A percentile compares a stretch with the other conserved stretches of the same genome.
phyloP scores from a whole-genome alignment of 2,113 vertebrate species.

The Passer montanus region DNA sequence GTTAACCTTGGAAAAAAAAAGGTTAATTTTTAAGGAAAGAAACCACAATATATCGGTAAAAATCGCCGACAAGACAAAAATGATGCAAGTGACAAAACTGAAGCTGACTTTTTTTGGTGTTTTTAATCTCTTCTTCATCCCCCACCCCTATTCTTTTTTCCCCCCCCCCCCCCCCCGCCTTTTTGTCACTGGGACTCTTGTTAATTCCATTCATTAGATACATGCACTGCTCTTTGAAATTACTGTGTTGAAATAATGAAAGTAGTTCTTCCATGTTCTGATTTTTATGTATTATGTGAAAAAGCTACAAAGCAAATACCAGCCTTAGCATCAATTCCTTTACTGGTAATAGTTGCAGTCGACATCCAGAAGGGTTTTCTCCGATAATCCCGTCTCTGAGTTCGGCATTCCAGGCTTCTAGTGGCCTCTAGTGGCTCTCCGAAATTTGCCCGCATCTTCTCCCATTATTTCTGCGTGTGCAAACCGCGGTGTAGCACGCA shows the following conservation, averaged over 20 bases:
- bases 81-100: background rate
- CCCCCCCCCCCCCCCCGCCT: accelerated
- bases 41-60: background rate
- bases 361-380: background rate
- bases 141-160: too few species aligned
- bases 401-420: background rate
- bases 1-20: background rate
- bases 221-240: background rate
- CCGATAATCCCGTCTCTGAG: background rate
- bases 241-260: background rate
- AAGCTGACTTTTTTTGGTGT: background rate
- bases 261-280: background rate
- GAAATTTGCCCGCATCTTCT: background rate
- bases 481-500: background rate
- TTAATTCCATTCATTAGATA: background rate
- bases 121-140: background rate
- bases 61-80: background rate
- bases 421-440: slow-evolving; percentile 34
- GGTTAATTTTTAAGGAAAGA: background rate
- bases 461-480: background rate
- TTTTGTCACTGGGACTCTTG: background rate
- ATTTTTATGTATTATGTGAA: background rate
- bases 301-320: background rate
- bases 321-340: background rate
- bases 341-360: background rate